These are phyloP conservation scores for Synergus umbraculus DNA, from an alignment of 2,888 invertebrate species.

Conservation along the genomic window DNA sequence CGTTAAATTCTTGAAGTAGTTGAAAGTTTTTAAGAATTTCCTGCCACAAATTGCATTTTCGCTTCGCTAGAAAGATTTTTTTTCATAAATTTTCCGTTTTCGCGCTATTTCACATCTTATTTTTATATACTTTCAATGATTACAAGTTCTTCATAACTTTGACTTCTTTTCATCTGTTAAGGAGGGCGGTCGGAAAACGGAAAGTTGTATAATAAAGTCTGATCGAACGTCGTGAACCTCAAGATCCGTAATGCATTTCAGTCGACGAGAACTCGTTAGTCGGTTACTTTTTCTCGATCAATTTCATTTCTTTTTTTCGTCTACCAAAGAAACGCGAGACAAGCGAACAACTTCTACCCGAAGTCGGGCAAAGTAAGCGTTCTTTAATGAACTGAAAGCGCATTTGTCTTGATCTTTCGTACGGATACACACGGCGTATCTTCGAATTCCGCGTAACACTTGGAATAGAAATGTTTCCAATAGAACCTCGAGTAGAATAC, in stretches of 20 bases:
- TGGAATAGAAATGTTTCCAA: not conserved
- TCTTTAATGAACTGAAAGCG: slow-evolving; percentile 30
- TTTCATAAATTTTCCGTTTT: not conserved
- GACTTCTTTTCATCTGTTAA: not conserved
- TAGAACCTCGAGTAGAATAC: not conserved
- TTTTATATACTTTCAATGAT: not conserved
- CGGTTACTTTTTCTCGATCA: slow-evolving; percentile 5
- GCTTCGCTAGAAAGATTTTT: not conserved
- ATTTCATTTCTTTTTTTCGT: not conserved
- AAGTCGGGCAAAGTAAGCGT: slow-evolving; percentile 27
- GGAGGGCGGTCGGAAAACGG: not conserved
- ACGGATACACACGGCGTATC: not conserved
- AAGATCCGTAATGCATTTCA: not conserved
- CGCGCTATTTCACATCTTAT: not conserved
- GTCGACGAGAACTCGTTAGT: slow-evolving; percentile 12
- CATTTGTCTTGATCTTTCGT: slow-evolving; percentile 27
- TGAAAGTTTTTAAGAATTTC: not conserved
- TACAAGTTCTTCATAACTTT: not conserved
- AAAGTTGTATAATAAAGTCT: slow-evolving; percentile 17
- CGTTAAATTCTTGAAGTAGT: not conserved
- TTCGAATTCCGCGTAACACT: not conserved
- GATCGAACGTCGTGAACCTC: not conserved
- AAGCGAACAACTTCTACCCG: not conserved
- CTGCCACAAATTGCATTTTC: not conserved
- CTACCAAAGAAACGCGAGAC: not conserved